Conservation (phyloP, 2,113 vertebrate species). For the Ellobius talpinus region DNA sequence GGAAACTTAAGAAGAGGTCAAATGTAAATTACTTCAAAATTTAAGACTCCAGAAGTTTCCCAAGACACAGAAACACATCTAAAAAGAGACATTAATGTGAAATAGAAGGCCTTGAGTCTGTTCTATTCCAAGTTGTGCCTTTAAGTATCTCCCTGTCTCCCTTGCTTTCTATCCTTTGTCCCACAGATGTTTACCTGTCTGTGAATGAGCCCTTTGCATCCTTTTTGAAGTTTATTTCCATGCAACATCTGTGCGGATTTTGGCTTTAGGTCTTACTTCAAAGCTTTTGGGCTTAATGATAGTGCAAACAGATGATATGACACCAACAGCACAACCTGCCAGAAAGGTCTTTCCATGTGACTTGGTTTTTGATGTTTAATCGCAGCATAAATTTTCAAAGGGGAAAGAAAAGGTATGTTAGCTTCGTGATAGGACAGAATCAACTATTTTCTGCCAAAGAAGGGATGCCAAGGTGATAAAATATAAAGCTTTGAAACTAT, state of each 20-base stretch:
- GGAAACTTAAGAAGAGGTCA: slow-evolving; percentile 27
- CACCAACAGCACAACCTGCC: neutral
- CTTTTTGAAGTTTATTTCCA: slow-evolving; percentile 78
- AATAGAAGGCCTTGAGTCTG: slow-evolving; percentile 54
- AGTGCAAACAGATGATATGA: slow-evolving; percentile 62
- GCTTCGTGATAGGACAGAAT: slow-evolving; percentile 16
- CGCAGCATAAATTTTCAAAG: slow-evolving; percentile 72
- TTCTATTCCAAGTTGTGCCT: slow-evolving; percentile 62
- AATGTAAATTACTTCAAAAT: slow-evolving; percentile 62
- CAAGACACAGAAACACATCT: slow-evolving; percentile 26
- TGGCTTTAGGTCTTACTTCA: slow-evolving; percentile 77
- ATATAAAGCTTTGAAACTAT: neutral
- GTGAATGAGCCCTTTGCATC: slow-evolving; percentile 28
- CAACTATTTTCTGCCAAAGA: neutral
- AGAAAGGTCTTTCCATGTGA: slow-evolving; percentile 65
- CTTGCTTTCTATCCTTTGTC: neutral
- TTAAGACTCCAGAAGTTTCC: slow-evolving; percentile 27
- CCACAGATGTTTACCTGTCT: slow-evolving; percentile 79
- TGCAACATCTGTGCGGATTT: slow-evolving; percentile 77
- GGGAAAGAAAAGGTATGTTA: slow-evolving; percentile 19
- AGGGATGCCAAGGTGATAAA: neutral
- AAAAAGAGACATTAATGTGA: slow-evolving; percentile 62
- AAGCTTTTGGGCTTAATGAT: slow-evolving; percentile 65
- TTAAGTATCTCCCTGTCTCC: neutral
- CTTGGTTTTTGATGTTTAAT: slow-evolving; percentile 66